Base-by-base conservation (phyloP, 2,888 invertebrate genomes). In the Eustalomyia histrio region DNA sequence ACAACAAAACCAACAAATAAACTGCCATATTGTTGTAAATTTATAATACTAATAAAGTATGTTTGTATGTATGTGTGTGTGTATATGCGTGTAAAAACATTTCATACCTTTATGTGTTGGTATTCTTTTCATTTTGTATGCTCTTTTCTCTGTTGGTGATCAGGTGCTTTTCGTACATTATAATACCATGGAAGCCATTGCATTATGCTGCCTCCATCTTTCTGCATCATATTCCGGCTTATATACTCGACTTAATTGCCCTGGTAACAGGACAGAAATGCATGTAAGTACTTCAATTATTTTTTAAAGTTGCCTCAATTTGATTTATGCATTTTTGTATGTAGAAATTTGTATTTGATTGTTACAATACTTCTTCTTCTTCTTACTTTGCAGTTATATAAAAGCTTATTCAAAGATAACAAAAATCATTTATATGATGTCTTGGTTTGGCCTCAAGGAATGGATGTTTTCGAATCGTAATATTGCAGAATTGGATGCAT, bases 121-220 rank as follows among this genome's bases (percentile, higher is more conserved):
- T 63, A 16, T 33, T 21, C 33, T 61, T 63, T 21, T 39, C 6
- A 39, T 53, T n/a, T 64, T 58, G 21, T 58, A 69, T 61, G 9
- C 17, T 71, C 18, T 53, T 57, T 43, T 63, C 21, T 72, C 16
- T 67, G 24, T 57, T 47, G 24, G 10, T 74, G 69, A 81, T 83
- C 89, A 91, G 91, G 91, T 91, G 90, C 86, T 91, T 90, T 86
- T 89, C 91, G 81, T 91, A 91, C 86, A 86, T 90, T 86, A 90
- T 91, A 87, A 89, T 90, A 86, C 89, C 89, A 84, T 90, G 88
- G 88, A 90, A 90, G 87, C 87, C 87, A 85, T 85, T 90, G 86
- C 88, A 90, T 87, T 88, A 87, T 83, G 85, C 89, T 84, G 86
- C 89, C 85, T 87, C 89, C 85, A 89, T 91, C 86, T 85, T 90